Base-by-base conservation (phyloP, 2,888 invertebrate species). In the Amphimallon solstitiale region DNA sequence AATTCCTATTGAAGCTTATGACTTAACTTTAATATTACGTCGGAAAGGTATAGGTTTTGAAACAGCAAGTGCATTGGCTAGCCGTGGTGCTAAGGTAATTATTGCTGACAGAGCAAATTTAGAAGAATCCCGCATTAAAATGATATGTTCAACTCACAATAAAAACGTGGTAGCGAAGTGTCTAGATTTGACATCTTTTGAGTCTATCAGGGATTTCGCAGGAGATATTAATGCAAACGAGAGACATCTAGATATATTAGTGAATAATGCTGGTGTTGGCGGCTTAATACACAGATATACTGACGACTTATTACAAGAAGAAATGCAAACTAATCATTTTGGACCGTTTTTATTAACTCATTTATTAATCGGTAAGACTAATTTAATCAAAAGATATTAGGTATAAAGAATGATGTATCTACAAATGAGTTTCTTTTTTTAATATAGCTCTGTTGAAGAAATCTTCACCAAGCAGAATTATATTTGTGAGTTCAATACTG, bases 321-420 rank as follows among this genome's bases (percentile, higher is more conserved):
- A 86, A 54, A 86, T 90, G 84, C 90, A 90, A 71, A 86, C 89
- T 19, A 92, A 92, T 72, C 87, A 92, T 75, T 88, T 90, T 74
- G 91, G 90, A 4, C 90, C 88, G 6, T 98, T 92, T 91, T 76
- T 92, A 23, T 81, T 92, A 52, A 91, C 91, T 0, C 81, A 89
- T 64, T 84, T 92, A 0, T 78, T 92, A 0, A 74, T 86, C 1
- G 86, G 88, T 71, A 23, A 17, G 15, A 52, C 14, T 19, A 17
- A 7, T n/a, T 12, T 19, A 2, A 19, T 2, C 14, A 21, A 43
- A 40, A n/a, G n/a, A n/a, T n/a, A n/a, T n/a, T n/a, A n/a, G n/a
- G n/a, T n/a, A n/a, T n/a, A n/a, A n/a, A n/a, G n/a, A n/a, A n/a
- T n/a, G n/a, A n/a, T n/a, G n/a, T n/a, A n/a, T n/a, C n/a, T n/a